Conservation (phyloP, 2,888 invertebrate species). For the Agrochola litura region DNA sequence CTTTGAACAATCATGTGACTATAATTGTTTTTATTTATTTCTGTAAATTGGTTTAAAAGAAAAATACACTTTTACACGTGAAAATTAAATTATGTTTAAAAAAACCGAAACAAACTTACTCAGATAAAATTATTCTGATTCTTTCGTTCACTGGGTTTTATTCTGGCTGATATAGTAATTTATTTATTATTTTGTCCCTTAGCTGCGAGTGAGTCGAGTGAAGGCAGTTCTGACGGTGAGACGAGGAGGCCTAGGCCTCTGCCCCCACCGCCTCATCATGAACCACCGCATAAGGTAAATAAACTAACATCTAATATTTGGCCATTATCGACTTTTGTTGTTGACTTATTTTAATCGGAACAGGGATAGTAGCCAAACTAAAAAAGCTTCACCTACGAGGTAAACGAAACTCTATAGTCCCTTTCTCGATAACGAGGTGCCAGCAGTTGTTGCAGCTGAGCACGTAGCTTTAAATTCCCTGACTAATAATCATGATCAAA, state of each 20-base stretch:
- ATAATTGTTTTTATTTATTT: too few species aligned
- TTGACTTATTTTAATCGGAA: background rate
- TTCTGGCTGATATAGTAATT: background rate
- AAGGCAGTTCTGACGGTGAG: slow-evolving; percentile 90
- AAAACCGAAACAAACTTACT: background rate
- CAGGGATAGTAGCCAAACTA: background rate
- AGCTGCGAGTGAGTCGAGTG: slow-evolving; percentile 90
- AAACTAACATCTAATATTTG: background rate
- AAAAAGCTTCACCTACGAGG: background rate
- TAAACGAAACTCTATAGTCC: background rate
- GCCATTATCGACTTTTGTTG: background rate
- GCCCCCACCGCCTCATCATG: slow-evolving; percentile 86
- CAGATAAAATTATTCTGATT: background rate
- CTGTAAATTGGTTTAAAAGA: too few species aligned
- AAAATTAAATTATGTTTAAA: background rate
- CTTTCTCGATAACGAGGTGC: too few species aligned
- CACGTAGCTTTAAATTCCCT: too few species aligned
- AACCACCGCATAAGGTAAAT: slow-evolving; percentile 82
- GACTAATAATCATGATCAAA: too few species aligned
- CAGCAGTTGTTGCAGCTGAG: too few species aligned
- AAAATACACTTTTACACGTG: too few species aligned
- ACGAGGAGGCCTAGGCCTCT: slow-evolving; percentile 81
- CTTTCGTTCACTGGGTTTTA: background rate
- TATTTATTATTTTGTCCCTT: background rate
- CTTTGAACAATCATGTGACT: too few species aligned